These are phyloP conservation scores for Mandrillus leucophaeus DNA, from an alignment of 2,113 vertebrate species.

Conservation along the genomic window DNA sequence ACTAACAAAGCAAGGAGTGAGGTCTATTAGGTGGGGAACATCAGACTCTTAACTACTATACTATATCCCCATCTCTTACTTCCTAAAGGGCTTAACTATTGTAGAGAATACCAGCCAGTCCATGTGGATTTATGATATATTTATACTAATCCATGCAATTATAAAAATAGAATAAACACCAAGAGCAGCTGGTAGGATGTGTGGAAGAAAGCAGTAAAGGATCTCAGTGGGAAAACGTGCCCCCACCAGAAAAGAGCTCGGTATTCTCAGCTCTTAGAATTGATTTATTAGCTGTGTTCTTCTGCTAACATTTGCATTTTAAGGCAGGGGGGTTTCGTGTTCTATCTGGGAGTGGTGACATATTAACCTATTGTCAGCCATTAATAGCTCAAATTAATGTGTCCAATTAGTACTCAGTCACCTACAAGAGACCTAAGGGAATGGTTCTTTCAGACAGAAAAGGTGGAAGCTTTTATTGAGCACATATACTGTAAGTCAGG, in stretches of 20 bases:
- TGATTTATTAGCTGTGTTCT: constrained; percentile 55
- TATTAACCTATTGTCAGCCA: constrained; percentile 63
- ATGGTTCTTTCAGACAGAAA: not conserved
- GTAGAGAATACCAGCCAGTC: not conserved
- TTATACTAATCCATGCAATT: not conserved
- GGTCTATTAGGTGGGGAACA: not conserved
- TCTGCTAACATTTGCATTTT: constrained; percentile 47
- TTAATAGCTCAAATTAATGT: constrained; percentile 70
- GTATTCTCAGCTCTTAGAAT: not conserved
- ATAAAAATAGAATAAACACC: constrained; percentile 14
- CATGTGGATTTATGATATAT: not conserved
- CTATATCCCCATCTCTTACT: not conserved
- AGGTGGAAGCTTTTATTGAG: constrained; percentile 47
- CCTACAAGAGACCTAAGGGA: not conserved
- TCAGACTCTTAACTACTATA: not conserved
- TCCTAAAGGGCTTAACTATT: not conserved
- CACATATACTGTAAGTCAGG: constrained; percentile 5
- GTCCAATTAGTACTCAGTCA: constrained; percentile 50
- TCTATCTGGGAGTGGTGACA: constrained; percentile 59
- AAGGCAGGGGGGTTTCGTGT: not conserved
- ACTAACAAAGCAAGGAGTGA: not conserved
- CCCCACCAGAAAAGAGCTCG: not conserved
- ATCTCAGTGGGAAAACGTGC: not conserved
- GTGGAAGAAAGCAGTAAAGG: not conserved
- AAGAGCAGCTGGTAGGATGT: not conserved